These are phyloP conservation scores for Baronia brevicornis DNA, from an alignment of 2,888 invertebrate genomes.

Conservation along the genomic window DNA sequence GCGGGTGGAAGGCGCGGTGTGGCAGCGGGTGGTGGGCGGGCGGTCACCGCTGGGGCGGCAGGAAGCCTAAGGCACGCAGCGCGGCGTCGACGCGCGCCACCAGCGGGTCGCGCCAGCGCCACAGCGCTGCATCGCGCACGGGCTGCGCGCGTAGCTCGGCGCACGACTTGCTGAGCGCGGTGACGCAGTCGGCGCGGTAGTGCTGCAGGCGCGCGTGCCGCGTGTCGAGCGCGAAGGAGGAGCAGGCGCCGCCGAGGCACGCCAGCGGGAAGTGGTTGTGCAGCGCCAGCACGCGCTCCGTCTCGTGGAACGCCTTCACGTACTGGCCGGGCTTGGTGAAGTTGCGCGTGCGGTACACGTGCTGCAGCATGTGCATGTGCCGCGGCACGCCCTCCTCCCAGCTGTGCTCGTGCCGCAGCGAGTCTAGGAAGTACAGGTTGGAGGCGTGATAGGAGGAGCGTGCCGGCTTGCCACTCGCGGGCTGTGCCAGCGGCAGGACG, in stretches of 20 bases:
- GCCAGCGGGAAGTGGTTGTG: constrained; percentile 96
- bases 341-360: constrained; percentile 91
- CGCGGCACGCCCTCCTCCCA: constrained; percentile 86
- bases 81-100: constrained; percentile 81
- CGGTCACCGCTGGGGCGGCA: constrained; percentile 53
- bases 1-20: constrained; percentile 13
- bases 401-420: constrained; percentile 86
- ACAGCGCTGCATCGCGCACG: constrained; percentile 89
- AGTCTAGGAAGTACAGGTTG: constrained; percentile 95
- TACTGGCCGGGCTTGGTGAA: constrained; percentile 95
- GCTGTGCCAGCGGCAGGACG: constrained; percentile 78
- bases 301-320: constrained; percentile 95
- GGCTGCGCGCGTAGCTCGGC: constrained; percentile 88
- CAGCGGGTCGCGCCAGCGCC: constrained; percentile 89
- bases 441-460: constrained; percentile 91
- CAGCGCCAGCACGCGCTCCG: constrained; percentile 89
- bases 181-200: constrained; percentile 94
- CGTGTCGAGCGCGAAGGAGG: constrained; percentile 88
- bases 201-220: constrained; percentile 92
- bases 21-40: constrained; percentile 12
- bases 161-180: constrained; percentile 88
- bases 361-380: constrained; percentile 95
- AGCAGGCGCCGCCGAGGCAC: constrained; percentile 89
- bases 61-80: constrained; percentile 83
- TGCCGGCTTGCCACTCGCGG: constrained; percentile 61